phyloP scores from a whole-genome alignment of 2,113 vertebrate genomes.

The Lepidothrix coronata region DNA sequence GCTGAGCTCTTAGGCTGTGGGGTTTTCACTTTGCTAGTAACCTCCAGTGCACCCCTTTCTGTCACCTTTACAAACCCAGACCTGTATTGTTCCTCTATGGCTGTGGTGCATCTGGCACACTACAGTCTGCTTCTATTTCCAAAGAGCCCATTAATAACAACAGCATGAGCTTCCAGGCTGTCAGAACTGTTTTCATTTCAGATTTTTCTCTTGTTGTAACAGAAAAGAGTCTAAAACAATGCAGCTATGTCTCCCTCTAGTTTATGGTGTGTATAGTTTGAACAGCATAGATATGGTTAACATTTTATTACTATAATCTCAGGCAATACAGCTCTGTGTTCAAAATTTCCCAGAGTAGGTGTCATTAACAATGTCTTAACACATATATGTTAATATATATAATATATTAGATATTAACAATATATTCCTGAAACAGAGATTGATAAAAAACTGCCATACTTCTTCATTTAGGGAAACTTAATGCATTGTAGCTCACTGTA shows the following conservation, averaged over 20 bases:
- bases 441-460: neutral
- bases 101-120: neutral
- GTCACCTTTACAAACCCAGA: neutral
- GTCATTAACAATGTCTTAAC: neutral
- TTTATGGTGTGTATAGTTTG: neutral
- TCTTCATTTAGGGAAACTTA: neutral
- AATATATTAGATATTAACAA: neutral
- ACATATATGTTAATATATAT: neutral
- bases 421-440: neutral
- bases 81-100: neutral
- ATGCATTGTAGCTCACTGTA: neutral
- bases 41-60: neutral
- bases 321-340: neutral
- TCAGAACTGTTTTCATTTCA: constrained; percentile 7
- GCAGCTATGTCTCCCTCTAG: neutral
- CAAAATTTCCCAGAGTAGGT: neutral
- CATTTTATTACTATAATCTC: neutral
- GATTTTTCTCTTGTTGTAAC: constrained; percentile 7
- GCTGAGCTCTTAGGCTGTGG: neutral
- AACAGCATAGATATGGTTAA: neutral
- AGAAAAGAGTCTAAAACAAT: neutral
- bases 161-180: neutral
- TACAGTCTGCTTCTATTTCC: neutral
- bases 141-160: constrained; percentile 42
- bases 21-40: neutral